phyloP scores from a whole-genome alignment of 2,113 vertebrate genomes.

The Menidia beryllina region DNA sequence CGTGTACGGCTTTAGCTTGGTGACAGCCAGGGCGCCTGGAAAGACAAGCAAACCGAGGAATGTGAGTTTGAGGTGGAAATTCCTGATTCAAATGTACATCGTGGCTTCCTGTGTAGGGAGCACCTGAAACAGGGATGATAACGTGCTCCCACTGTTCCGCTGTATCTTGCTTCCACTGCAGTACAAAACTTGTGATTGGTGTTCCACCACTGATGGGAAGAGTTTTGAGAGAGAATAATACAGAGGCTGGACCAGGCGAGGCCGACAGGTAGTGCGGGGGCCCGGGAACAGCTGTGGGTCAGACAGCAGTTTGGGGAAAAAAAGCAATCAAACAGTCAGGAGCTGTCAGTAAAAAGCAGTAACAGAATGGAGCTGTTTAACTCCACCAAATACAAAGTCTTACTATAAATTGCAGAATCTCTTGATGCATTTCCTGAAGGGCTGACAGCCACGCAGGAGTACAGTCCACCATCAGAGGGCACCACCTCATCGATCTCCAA shows the following conservation, averaged over 20 bases:
- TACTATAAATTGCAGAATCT: constrained; percentile 78
- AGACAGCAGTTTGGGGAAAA: background rate
- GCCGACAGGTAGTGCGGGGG: constrained; percentile 52
- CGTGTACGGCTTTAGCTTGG: constrained; percentile 71
- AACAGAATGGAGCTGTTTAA: background rate
- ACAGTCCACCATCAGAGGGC: constrained; percentile 82
- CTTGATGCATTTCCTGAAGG: constrained; percentile 63
- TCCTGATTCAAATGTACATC: too few relatives aligned
- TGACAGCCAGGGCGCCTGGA: constrained; percentile 59
- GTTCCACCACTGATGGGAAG: constrained; percentile 65
- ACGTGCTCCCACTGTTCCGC: constrained; percentile 55
- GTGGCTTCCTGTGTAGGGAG: too few relatives aligned
- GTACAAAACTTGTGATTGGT: constrained; percentile 62
- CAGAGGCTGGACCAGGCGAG: constrained; percentile 53
- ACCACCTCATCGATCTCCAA: constrained; percentile 68
- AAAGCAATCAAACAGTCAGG: background rate
- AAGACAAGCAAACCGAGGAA: background rate
- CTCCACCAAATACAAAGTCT: constrained; percentile 10
- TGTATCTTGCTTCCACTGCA: constrained; percentile 68
- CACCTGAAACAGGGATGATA: constrained; percentile 59
- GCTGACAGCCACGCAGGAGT: constrained; percentile 80
- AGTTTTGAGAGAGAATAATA: constrained; percentile 60
- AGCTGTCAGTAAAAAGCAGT: background rate
- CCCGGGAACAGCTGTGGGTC: constrained; percentile 64
- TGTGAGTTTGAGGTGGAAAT: too few relatives aligned